Conservation (phyloP, 2,113 vertebrate species). For the Phocoena sinus region DNA sequence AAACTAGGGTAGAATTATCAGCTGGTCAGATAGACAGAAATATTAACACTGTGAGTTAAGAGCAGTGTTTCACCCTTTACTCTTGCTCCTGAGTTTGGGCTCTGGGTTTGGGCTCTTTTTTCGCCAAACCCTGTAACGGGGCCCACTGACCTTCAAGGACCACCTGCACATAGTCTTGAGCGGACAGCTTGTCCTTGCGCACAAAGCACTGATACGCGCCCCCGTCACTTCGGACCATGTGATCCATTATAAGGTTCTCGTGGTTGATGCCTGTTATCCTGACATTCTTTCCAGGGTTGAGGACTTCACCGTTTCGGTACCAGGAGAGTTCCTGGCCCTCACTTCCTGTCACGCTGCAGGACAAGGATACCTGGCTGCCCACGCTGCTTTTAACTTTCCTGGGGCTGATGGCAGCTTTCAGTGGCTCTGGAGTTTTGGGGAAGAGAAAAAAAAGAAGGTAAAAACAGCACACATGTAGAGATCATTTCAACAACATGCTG, state of each 20-base stretch:
- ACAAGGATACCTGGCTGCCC: conserved; percentile 96
- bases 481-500: neutral
- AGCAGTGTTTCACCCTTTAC: neutral
- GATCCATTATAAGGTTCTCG: conserved; percentile 97
- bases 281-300: conserved; percentile 92
- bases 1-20: neutral
- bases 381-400: conserved; percentile 97
- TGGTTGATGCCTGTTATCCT: conserved; percentile 91
- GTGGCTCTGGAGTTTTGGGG: conserved; percentile 84
- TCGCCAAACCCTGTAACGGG: neutral
- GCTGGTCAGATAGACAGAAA: neutral
- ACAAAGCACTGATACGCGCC: conserved; percentile 98
- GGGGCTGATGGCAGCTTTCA: conserved; percentile 95
- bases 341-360: conserved; percentile 93
- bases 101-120: neutral
- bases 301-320: conserved; percentile 96
- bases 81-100: neutral
- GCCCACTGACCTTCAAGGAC: conserved; percentile 92
- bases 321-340: conserved; percentile 96
- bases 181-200: conserved; percentile 94
- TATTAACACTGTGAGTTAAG: too few species aligned
- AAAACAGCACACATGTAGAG: neutral
- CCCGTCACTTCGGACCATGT: conserved; percentile 97
- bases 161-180: conserved; percentile 97
- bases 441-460: neutral